Evolutionary conservation across 2,113 vertebrate genomes (phyloP).

Genomic region (Platichthys stellatus): DNA sequence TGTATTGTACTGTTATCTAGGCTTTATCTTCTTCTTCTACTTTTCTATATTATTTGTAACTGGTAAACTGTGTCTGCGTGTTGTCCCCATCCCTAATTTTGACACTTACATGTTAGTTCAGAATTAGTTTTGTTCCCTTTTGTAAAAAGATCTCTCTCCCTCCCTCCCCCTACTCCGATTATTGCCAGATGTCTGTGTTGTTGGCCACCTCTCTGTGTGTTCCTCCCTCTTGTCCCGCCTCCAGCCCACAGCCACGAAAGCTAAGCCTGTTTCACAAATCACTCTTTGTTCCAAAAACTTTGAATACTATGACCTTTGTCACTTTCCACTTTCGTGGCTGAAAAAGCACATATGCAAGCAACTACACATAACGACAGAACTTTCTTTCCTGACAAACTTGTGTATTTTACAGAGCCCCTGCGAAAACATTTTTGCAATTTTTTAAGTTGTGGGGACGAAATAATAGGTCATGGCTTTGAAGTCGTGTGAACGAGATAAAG

Average conservation of each 20-base stretch:
- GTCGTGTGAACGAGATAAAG: too few species aligned
- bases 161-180: conserved; percentile 50
- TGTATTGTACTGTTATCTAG: not conserved
- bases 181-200: conserved; percentile 79
- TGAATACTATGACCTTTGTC: not conserved
- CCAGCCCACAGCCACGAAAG: conserved; percentile 15
- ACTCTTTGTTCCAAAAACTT: conserved; percentile 29
- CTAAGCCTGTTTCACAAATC: conserved; percentile 10
- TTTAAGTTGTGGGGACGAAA: too few species aligned
- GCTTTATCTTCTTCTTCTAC: not conserved
- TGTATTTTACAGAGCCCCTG: too few species aligned
- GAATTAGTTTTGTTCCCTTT: conserved; percentile 2
- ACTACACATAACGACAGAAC: too few species aligned
- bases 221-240: conserved; percentile 46
- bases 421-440: too few species aligned
- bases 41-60: not conserved
- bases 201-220: conserved; percentile 12
- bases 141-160: conserved; percentile 19
- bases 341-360: not conserved
- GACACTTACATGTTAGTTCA: conserved; percentile 2
- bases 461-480: too few species aligned
- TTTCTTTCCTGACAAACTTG: too few species aligned
- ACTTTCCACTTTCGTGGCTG: not conserved
- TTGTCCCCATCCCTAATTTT: conserved; percentile 5
- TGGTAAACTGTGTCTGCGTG: not conserved